phyloP scores from a whole-genome alignment of 2,888 invertebrate species.

The Synergus itoensis region DNA sequence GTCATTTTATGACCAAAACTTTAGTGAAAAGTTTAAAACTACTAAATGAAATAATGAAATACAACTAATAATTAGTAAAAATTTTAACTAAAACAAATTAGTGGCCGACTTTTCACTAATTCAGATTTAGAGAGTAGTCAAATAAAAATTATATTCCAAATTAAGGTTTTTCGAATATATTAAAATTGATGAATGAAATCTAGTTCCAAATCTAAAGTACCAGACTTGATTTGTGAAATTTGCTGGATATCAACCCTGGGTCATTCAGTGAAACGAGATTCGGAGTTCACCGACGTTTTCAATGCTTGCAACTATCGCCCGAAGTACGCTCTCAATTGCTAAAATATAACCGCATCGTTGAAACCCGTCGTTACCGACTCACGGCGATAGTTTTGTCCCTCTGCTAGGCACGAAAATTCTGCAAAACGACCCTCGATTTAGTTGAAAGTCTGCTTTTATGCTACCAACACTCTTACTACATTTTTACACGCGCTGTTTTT shows the following conservation, averaged over 20 bases:
- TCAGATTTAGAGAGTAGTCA: too few relatives aligned
- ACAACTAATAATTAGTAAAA: too few relatives aligned
- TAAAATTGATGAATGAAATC: not conserved
- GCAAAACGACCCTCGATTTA: slow-evolving; percentile 10
- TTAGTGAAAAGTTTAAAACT: too few relatives aligned
- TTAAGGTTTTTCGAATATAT: not conserved
- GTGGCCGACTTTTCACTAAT: too few relatives aligned
- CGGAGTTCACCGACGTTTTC: not conserved
- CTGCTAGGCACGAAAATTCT: not conserved
- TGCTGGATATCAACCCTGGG: not conserved
- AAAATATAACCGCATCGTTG: slow-evolving; percentile 15
- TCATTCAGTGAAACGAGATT: not conserved
- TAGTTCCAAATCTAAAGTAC: not conserved
- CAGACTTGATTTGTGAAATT: not conserved
- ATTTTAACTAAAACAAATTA: too few relatives aligned
- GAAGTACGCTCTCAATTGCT: slow-evolving; percentile 3
- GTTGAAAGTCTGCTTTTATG: not conserved
- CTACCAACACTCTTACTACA: not conserved
- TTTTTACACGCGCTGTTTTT: not conserved
- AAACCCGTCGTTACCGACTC: not conserved
- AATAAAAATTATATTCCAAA: not conserved
- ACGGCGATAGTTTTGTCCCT: not conserved
- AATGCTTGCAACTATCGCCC: not conserved
- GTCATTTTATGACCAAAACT: too few relatives aligned
- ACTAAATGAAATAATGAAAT: too few relatives aligned